These are phyloP conservation scores for Mirza zaza DNA, from an alignment of 2,113 vertebrate genomes.

Conservation along the genomic window DNA sequence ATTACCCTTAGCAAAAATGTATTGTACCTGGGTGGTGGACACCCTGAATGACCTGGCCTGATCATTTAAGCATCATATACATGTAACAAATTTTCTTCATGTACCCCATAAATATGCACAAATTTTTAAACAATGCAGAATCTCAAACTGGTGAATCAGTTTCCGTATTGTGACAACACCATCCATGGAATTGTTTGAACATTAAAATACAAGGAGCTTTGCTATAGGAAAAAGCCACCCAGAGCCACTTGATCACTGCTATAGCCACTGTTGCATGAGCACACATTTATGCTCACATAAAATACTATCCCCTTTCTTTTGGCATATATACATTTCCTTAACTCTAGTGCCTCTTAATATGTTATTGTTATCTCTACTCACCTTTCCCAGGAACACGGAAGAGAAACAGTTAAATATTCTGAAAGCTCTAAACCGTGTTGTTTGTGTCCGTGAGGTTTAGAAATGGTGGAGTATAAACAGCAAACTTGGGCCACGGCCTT, in stretches of 20 bases:
- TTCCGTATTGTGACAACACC: not conserved
- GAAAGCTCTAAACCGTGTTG: fast-evolving
- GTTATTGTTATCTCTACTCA: fast-evolving
- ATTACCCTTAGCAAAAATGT: not conserved
- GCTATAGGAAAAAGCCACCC: not conserved
- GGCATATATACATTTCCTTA: fast-evolving
- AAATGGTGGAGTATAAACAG: not conserved
- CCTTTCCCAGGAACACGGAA: fast-evolving
- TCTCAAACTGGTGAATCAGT: fast-evolving
- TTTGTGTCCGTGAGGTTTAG: not conserved
- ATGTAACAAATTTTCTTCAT: not conserved
- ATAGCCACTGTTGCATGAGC: fast-evolving
- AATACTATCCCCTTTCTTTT: fast-evolving
- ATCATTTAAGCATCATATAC: not conserved
- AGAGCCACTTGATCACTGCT: not conserved
- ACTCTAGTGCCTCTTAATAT: fast-evolving
- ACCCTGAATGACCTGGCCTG: not conserved
- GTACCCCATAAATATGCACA: not conserved
- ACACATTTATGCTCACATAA: fast-evolving
- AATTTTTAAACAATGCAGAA: not conserved
- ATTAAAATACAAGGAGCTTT: fast-evolving
- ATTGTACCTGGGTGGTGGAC: too few relatives aligned
- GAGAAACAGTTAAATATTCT: fast-evolving
- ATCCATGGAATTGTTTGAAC: fast-evolving
- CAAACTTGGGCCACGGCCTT: fast-evolving